These are phyloP conservation scores for Cephus spinipes DNA, from an alignment of 2,888 invertebrate species.

Conservation along the genomic window DNA sequence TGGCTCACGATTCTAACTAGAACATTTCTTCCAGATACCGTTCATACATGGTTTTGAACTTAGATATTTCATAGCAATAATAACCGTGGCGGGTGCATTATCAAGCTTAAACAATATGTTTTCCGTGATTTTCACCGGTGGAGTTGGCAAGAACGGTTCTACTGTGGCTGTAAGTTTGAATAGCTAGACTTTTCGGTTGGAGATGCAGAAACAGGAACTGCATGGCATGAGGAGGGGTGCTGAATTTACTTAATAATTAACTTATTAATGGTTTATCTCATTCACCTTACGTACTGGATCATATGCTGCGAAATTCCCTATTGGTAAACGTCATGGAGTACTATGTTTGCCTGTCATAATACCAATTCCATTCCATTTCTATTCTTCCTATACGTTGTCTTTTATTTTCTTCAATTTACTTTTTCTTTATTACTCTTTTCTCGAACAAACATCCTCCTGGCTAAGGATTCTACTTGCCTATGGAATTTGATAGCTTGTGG, in stretches of 20 bases:
- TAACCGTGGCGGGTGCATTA: conserved; percentile 79
- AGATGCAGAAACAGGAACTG: conserved; percentile 50
- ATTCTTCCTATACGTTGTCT: neutral
- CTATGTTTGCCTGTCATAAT: neutral
- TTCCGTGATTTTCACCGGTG: conserved; percentile 80
- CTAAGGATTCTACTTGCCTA: neutral
- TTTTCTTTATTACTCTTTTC: conserved; percentile 18
- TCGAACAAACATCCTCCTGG: conserved; percentile 10
- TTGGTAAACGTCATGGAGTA: neutral
- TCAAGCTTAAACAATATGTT: conserved; percentile 80
- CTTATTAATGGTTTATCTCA: neutral
- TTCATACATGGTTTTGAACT: conserved; percentile 78
- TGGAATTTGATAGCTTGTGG: neutral
- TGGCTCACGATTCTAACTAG: conserved; percentile 18
- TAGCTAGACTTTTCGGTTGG: conserved; percentile 32
- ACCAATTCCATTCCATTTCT: neutral
- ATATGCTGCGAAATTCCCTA: neutral
- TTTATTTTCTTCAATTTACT: neutral
- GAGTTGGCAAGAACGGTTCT: conserved; percentile 98
- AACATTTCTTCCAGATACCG: conserved; percentile 64
- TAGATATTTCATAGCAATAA: conserved; percentile 81
- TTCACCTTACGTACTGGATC: neutral
- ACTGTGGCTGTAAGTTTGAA: conserved; percentile 92
- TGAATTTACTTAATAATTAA: conserved; percentile 17
- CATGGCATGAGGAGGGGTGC: conserved; percentile 63